Percentiles rank a stretch among this genome's conserved stretches.
Conservation (phyloP, 2,888 invertebrate genomes). For the Subacronicta megacephala region DNA sequence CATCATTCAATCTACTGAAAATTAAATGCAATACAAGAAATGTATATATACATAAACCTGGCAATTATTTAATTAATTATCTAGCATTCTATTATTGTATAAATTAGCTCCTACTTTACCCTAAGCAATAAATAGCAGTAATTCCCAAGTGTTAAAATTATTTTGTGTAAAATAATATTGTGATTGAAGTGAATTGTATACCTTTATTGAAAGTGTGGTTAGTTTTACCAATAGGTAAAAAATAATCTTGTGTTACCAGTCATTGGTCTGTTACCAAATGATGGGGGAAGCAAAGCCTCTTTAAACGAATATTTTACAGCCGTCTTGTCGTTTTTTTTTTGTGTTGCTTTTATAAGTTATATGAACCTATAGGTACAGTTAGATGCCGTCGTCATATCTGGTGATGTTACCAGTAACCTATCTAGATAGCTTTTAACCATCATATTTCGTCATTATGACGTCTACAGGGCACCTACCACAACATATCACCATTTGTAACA, state of each 20-base stretch:
- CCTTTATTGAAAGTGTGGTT: neutral
- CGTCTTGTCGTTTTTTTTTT: constrained; percentile 14
- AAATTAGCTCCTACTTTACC: neutral
- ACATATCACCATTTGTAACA: constrained; percentile 39
- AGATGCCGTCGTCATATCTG: constrained; percentile 10
- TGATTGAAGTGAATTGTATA: constrained; percentile 7
- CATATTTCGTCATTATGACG: neutral
- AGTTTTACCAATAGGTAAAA: constrained; percentile 39
- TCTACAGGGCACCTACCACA: constrained; percentile 24
- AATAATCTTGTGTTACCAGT: constrained; percentile 47
- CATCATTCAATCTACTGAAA: too few species aligned
- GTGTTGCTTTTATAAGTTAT: constrained; percentile 12
- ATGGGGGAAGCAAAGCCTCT: constrained; percentile 10
- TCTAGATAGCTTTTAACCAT: neutral
- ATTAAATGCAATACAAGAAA: too few species aligned
- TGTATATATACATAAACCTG: neutral
- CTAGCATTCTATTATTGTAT: constrained; percentile 1
- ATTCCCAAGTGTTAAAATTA: neutral
- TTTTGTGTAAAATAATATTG: neutral
- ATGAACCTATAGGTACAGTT: too few species aligned
- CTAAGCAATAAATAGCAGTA: neutral
- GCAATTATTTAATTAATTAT: neutral
- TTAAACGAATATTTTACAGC: neutral
- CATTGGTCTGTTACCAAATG: constrained; percentile 49
- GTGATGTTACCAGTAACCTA: constrained; percentile 4